These are phyloP conservation scores for Abrostola tripartita DNA, from an alignment of 2,888 invertebrate species.

Conservation along the genomic window DNA sequence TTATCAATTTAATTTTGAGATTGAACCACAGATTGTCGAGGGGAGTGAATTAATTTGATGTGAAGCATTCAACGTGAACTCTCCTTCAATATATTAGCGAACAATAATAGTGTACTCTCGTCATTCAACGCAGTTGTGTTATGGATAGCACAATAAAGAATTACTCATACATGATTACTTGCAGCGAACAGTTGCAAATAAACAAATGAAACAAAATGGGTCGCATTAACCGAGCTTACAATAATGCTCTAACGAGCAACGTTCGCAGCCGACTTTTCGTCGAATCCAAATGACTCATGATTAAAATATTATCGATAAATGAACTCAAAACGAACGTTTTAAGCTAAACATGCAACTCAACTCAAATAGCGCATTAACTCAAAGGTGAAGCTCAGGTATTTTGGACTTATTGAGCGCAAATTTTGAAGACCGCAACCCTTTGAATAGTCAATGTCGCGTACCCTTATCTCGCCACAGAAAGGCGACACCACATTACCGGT, in stretches of 20 bases:
- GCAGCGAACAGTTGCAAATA: constrained; percentile 40
- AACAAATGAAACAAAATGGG: constrained; percentile 58
- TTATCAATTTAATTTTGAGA: constrained; percentile 55
- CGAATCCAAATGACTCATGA: constrained; percentile 61
- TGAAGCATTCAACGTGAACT: constrained; percentile 33
- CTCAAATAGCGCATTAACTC: constrained; percentile 70
- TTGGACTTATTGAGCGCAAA: constrained; percentile 87
- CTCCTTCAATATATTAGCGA: constrained; percentile 33
- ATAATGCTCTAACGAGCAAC: constrained; percentile 65
- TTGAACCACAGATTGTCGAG: constrained; percentile 46
- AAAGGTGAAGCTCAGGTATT: constrained; percentile 79
- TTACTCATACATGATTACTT: constrained; percentile 45
- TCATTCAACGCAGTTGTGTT: constrained; percentile 24
- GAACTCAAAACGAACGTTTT: constrained; percentile 54
- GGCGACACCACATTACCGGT: constrained; percentile 88
- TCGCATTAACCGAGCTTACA: constrained; percentile 60
- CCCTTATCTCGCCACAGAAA: constrained; percentile 88
- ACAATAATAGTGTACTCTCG: constrained; percentile 27
- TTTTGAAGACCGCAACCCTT: constrained; percentile 88
- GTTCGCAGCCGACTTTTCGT: constrained; percentile 61
- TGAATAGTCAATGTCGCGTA: constrained; percentile 88
- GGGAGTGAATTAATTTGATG: constrained; percentile 48
- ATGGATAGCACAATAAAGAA: constrained; percentile 24
- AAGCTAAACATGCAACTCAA: constrained; percentile 56
- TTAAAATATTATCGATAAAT: constrained; percentile 67